Conservation (phyloP, 2,113 vertebrate genomes). For the Urocolius indicus region DNA sequence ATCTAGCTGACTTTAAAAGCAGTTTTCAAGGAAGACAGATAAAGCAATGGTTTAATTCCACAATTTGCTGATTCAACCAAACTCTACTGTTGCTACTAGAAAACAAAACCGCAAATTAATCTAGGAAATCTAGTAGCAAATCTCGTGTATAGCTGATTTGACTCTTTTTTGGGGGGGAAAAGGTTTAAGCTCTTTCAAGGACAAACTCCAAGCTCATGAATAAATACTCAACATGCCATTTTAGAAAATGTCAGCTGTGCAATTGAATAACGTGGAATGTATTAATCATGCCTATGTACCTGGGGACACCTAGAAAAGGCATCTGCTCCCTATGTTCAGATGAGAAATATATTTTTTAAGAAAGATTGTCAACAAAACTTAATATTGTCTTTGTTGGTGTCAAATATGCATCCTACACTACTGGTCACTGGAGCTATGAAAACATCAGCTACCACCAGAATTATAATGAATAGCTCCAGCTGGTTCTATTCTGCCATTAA, state of each 20-base stretch:
- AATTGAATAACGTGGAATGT: constrained; percentile 15
- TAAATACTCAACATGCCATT: background rate
- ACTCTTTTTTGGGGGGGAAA: background rate
- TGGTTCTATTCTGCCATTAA: background rate
- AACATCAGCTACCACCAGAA: background rate
- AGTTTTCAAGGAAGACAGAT: background rate
- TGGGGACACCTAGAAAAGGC: constrained; percentile 6
- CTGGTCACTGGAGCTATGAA: background rate
- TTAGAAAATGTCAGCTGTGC: constrained; percentile 14
- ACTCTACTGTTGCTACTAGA: background rate
- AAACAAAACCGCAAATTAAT: background rate
- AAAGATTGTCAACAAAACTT: background rate
- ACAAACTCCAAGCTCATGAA: background rate
- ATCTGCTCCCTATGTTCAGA: background rate
- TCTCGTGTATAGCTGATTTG: background rate
- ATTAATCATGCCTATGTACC: background rate
- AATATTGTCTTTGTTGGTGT: background rate
- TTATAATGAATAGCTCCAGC: background rate
- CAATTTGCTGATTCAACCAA: background rate
- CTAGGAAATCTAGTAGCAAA: background rate
- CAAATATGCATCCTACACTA: background rate
- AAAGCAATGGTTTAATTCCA: background rate
- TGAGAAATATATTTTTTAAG: background rate
- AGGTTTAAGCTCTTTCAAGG: background rate
- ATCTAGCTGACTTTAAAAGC: background rate